Base-by-base conservation (phyloP, 2,888 invertebrate species). In the Habrosyne pyritoides region DNA sequence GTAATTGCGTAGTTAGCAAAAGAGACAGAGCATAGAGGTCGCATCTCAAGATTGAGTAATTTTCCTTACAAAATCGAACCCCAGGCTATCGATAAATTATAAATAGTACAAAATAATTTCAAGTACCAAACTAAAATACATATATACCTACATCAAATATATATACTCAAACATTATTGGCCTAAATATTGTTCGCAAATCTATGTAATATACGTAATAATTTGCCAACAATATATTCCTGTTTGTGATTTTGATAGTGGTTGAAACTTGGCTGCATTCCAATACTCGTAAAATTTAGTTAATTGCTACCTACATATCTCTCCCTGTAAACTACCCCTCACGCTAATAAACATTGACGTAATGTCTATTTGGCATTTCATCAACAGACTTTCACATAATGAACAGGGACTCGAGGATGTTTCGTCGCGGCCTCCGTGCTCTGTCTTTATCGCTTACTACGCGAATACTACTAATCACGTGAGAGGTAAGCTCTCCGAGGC, bases 271-370 rank as follows among this genome's bases (percentile, higher is more conserved):
- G 64, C 72, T 57, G 50, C 47, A 58, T 58, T 69, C 65, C 69
- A n/a, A 67, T 64, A 67, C 62, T 66, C 66, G 55, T 72, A 63
- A 69, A 70, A 53, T 53, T 30, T 28, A 21, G 36, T 60, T 61
- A 57, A 57, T 48, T 53, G 33, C 47, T 52, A 54, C 51, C 54
- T 53, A 58, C 47, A 21, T 24, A 48, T 22, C n/a, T 7, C 18
- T 22, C 30, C 10, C 33, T 30, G 21, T 21, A 1, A 33, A 55
- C 22, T 47, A 47, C 21, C 47, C 47, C 28, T 10, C 28, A n/a
- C 33, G 5, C 12, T 33, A n/a, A 33, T 33, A 33, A 33, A 33
- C 33, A 33, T 30, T 4, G 10, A 30, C 4, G n/a, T 33, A 6
- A 5, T n/a, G 33, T 33, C n/a, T 33, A 33, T 33, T 33, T 33